These are phyloP conservation scores for Brachionus koreanus DNA, from an alignment of 1,140 invertebrate species.

Conservation along the genomic window DNA sequence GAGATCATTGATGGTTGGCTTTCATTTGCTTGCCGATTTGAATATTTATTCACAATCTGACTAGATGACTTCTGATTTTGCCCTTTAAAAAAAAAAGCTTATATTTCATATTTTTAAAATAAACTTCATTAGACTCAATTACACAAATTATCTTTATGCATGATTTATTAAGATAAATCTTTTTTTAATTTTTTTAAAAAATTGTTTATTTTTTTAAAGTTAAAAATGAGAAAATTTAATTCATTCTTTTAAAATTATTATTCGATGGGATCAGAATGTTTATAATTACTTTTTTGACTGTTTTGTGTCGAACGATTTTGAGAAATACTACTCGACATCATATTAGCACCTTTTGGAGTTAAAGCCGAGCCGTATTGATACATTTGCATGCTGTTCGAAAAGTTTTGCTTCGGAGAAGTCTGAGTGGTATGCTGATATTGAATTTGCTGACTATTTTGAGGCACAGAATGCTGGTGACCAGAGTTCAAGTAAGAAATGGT, in stretches of 20 bases:
- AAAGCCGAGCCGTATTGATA: neutral
- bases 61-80: conserved; percentile 10
- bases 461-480: neutral
- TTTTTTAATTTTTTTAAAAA: neutral
- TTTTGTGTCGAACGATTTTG: conserved; percentile 1
- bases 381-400: neutral
- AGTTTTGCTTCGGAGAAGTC: neutral
- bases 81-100: conserved; percentile 4
- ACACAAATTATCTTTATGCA: neutral
- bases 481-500: neutral
- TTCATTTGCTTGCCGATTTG: conserved; percentile 12
- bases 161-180: neutral
- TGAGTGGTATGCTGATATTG: neutral
- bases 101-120: neutral
- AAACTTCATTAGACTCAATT: neutral
- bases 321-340: neutral
- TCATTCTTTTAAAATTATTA: neutral
- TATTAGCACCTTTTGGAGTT: neutral
- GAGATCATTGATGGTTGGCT: conserved; percentile 4
- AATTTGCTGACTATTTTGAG: neutral
- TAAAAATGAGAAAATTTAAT: neutral
- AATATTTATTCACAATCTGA: conserved; percentile 13
- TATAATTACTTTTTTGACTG: neutral
- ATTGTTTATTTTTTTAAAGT: neutral
- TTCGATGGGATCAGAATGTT: neutral